Evolutionary conservation across 2,113 vertebrate species (phyloP), one percentile per base, ranked within the genome.

Genomic region (Sebastes schlegelii): DNA sequence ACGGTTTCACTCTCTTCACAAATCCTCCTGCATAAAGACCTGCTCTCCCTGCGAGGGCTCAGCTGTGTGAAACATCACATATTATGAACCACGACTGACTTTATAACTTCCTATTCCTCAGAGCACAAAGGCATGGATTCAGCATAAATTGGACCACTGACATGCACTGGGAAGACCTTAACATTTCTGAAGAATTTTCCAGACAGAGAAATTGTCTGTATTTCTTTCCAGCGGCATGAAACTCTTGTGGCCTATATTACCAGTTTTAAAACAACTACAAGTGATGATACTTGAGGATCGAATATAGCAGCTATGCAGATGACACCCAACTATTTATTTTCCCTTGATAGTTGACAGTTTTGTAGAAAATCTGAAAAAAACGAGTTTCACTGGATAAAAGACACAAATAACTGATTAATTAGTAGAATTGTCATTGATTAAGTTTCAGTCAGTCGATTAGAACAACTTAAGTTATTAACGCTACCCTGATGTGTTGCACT

Each of bases 11-110:
- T 63, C 14, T 48, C 45, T 79, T 60, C 5, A 49, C 7, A 76
- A 79, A 79, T 79, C 60, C 19, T 64, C 40, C 21, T 23, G 52
- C 45, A 14, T 14, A 64, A 74, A 12, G 21, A 23, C 48, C 42
- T 73, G 19, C 11, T 74, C 34, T 66, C 46, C 5, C 65, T 49
- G 13, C 1, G 3, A 73, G 79, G 21, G 5, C 68, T 78, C 42
- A 66, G 48, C 40, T 58, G 66, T 52, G 46, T 11, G n/a, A 69
- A 86, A 45, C 16, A 40, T 52, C 19, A n/a, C 14, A n/a, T 46
- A n/a, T 10, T 7, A 69, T 46, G 4, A 67, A 34, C 14, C 13
- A 8, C 21, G 6, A 17, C n/a, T 61, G n/a, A 62, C 8, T 62
- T 61, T 45, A 4, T 17, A 21, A 1, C 58, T n/a, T 64, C 1